Evolutionary conservation across 2,113 vertebrate species (phyloP).

Genomic region (Phrynosoma blainvillii): DNA sequence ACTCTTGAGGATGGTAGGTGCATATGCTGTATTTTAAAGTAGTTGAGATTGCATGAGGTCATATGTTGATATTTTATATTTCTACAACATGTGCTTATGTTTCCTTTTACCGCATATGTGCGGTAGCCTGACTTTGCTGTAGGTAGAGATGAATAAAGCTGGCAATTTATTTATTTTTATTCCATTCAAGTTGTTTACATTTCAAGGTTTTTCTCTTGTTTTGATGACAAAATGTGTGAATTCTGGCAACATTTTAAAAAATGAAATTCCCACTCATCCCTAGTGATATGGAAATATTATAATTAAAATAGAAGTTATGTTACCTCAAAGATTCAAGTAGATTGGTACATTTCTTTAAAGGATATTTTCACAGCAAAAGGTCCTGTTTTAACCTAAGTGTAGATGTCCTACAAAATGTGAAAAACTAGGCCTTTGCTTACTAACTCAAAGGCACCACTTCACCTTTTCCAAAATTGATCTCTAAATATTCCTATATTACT

Average conservation of each 20-base stretch:
- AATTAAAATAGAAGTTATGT: background rate
- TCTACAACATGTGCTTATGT: background rate
- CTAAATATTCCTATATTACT: background rate
- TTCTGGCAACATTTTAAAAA: background rate
- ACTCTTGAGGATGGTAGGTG: constrained; percentile 95
- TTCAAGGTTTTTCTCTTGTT: too few species aligned
- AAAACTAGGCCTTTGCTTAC: background rate
- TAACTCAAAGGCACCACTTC: too few species aligned
- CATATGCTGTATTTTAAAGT: background rate
- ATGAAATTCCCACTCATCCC: background rate
- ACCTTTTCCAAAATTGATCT: background rate
- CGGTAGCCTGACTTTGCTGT: background rate
- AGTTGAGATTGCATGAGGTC: background rate
- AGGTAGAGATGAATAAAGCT: background rate
- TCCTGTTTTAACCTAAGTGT: too few species aligned
- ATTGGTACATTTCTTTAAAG: background rate
- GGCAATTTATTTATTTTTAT: background rate
- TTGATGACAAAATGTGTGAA: too few species aligned
- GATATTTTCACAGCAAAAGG: background rate
- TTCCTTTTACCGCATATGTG: background rate
- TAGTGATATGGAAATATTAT: background rate
- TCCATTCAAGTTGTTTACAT: background rate
- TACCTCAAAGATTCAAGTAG: background rate
- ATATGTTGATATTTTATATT: background rate
- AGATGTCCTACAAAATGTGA: background rate